These are phyloP conservation scores for Tillus elongatus DNA, from an alignment of 2,888 invertebrate species.

Conservation along the genomic window DNA sequence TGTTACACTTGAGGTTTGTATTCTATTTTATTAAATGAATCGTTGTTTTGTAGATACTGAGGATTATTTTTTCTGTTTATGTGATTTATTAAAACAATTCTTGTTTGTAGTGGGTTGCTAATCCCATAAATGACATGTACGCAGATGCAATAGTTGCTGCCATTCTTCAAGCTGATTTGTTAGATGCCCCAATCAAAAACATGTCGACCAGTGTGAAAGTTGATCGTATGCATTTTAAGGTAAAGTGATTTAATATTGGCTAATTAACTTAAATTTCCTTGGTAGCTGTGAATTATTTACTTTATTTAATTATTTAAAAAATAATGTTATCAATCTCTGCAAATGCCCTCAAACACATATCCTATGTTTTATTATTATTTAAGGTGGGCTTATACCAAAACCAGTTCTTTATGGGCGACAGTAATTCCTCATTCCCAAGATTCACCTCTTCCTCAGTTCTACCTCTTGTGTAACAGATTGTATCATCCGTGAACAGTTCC, in stretches of 20 bases:
- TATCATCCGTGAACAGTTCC: too few relatives aligned
- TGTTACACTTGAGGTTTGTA: constrained; percentile 68
- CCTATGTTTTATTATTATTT: too few relatives aligned
- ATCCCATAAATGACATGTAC: constrained; percentile 95
- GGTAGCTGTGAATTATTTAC: too few relatives aligned
- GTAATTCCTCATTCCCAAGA: too few relatives aligned
- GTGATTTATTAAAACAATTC: constrained; percentile 4
- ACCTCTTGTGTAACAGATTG: too few relatives aligned
- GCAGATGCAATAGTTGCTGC: constrained; percentile 91
- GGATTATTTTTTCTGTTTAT: background rate
- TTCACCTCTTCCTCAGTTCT: too few relatives aligned
- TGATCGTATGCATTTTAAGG: constrained; percentile 85
- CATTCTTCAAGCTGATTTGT: constrained; percentile 71
- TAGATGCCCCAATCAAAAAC: constrained; percentile 54
- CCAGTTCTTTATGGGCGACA: too few relatives aligned
- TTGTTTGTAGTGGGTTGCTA: constrained; percentile 72
- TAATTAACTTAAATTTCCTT: too few relatives aligned
- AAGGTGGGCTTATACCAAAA: too few relatives aligned
- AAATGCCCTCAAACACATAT: too few relatives aligned
- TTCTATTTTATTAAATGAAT: background rate
- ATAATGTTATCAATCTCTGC: too few relatives aligned
- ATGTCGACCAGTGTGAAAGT: constrained; percentile 60
- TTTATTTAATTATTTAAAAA: too few relatives aligned
- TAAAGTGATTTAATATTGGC: constrained; percentile 3
- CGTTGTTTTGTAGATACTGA: constrained; percentile 34